Conservation (phyloP, 2,113 vertebrate species). For the Epinephelus fuscoguttatus region DNA sequence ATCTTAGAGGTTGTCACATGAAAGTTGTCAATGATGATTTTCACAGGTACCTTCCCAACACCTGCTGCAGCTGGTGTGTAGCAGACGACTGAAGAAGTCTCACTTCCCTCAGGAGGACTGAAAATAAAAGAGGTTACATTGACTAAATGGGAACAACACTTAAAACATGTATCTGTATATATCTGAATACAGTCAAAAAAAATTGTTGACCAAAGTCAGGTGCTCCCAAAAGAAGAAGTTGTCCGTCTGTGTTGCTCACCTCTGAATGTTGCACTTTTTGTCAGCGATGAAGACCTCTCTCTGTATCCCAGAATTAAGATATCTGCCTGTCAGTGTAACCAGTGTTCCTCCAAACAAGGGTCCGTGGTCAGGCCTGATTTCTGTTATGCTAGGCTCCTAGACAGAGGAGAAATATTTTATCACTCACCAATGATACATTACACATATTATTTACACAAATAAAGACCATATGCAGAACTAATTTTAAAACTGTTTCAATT, state of each 20-base stretch:
- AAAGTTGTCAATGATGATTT: constrained; percentile 86
- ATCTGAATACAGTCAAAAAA: neutral
- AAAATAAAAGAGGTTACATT: constrained; percentile 6
- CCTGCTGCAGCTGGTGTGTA: constrained; percentile 48
- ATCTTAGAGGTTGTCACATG: constrained; percentile 70
- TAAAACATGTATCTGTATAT: neutral
- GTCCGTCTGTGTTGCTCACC: constrained; percentile 62
- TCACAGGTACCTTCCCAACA: constrained; percentile 63
- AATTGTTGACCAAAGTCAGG: neutral
- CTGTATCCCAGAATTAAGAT: constrained; percentile 85
- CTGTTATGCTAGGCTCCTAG: constrained; percentile 87
- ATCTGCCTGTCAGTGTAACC: constrained; percentile 86
- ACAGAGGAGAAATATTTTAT: neutral
- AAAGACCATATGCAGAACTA: neutral
- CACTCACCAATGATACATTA: neutral
- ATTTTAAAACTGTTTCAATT: neutral
- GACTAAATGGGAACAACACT: neutral
- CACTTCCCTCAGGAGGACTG: constrained; percentile 63
- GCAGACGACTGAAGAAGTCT: constrained; percentile 74
- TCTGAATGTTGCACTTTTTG: constrained; percentile 80
- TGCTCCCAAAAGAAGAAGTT: neutral
- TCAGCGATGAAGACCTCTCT: constrained; percentile 84
- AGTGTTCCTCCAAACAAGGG: constrained; percentile 89
- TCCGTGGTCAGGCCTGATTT: constrained; percentile 87
- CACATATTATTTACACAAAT: neutral